Evolutionary conservation across 2,797 vertebrate species (phyloP), one percentile per base, ranked within the genome.

Genomic region (Pelobates cultripes): DNA sequence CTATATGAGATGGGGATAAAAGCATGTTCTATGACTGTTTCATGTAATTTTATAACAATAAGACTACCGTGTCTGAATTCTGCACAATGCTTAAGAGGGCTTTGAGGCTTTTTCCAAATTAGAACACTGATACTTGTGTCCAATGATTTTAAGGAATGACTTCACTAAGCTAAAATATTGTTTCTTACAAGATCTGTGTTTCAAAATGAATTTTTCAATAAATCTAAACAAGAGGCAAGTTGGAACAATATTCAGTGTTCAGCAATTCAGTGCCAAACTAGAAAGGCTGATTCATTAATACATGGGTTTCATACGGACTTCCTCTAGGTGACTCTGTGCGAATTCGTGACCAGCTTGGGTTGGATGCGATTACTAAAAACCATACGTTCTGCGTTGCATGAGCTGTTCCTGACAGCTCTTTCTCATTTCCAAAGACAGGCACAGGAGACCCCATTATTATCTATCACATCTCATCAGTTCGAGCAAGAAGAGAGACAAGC

Each of bases 391-490:
- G 28, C 13, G 47, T 66, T 66, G 43, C 61, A 75, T 64, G 60
- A 66, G 43, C 74, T 66, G 60, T 66, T 28, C 13, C n/a, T 75
- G 74, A 66, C 43, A 10, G 74, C 60, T 66, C 44, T 66, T 75
- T 75, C 66, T 28, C 57, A 45, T 75, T 75, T 75, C 15, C 42
- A 61, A 42, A 55, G 13, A 60, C 47, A 57, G 17, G 41, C 71
- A 60, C 71, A 13, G 55, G 73, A 75, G 55, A 75, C 57, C 43
- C 57, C 73, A 75, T 75, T 63, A 75, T 70, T 70, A 64, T 28
- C 75, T 76, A 44, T 66, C 43, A 53, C 53, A 75, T 7, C 15
- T 71, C 57, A 66, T 70, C 68, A 71, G 14, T 60, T 66, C 71
- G 57, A 81, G 43, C 8, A 61, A 68, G 61, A 60, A 41, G 57